phyloP scores from a whole-genome alignment of 2,888 invertebrate genomes.

The Strigamia transsilvanica region DNA sequence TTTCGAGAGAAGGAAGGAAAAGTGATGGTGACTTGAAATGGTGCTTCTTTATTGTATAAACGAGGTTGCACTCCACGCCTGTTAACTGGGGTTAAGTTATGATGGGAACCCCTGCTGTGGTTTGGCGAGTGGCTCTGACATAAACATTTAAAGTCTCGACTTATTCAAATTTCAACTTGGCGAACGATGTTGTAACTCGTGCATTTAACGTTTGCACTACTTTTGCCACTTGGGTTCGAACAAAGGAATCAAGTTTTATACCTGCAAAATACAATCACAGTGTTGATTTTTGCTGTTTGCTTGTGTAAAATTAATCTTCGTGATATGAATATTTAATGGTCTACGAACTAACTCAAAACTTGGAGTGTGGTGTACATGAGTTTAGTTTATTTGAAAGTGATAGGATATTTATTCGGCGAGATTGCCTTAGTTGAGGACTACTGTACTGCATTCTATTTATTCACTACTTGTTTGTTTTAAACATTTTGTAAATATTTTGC shows the following conservation, averaged over 20 bases:
- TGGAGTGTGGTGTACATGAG: neutral
- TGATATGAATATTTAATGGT: too few species aligned
- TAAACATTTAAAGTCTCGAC: slow-evolving; percentile 49
- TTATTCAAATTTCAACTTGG: slow-evolving; percentile 43
- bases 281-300: neutral
- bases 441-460: neutral
- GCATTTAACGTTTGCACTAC: slow-evolving; percentile 24
- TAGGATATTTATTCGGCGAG: neutral
- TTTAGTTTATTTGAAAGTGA: neutral
- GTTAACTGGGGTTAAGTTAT: slow-evolving; percentile 49
- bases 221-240: slow-evolving; percentile 3
- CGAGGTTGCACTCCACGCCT: slow-evolving; percentile 45
- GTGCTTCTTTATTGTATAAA: slow-evolving; percentile 45
- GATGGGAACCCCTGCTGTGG: slow-evolving; percentile 47
- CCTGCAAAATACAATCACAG: neutral
- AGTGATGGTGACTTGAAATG: slow-evolving; percentile 48
- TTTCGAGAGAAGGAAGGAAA: slow-evolving; percentile 33
- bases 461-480: neutral
- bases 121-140: slow-evolving; percentile 43
- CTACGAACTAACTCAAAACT: too few species aligned
- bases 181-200: slow-evolving; percentile 46
- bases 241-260: neutral
- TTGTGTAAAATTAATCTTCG: too few species aligned
- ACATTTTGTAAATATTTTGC: neutral
- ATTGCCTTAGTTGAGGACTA: neutral